A percentile compares a stretch with the other conserved stretches of the same genome.
phyloP scores from a whole-genome alignment of 1,140 invertebrate species.

The Lysiphlebus fabarum region DNA sequence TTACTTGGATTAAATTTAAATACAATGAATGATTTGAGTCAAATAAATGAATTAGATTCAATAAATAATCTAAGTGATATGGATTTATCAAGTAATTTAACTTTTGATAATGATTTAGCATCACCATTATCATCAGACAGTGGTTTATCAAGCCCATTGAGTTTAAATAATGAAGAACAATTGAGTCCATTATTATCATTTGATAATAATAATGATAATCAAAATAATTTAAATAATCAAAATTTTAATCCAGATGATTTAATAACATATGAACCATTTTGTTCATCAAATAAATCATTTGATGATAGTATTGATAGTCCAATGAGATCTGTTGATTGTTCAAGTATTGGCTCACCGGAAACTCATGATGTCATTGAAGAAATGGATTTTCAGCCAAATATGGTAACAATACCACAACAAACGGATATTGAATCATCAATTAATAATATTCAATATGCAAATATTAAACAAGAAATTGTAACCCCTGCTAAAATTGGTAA shows the following conservation, averaged over 20 bases:
- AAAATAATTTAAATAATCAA: conserved; percentile 30
- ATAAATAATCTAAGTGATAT: conserved; percentile 5
- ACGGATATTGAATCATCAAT: not conserved
- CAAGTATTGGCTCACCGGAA: conserved; percentile 41
- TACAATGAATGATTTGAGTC: no score
- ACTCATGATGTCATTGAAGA: conserved; percentile 35
- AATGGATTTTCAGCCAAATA: conserved; percentile 37
- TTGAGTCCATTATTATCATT: conserved; percentile 41
- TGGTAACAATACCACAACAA: conserved; percentile 29
- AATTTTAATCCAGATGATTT: conserved; percentile 38
- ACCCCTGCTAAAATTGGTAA: not conserved
- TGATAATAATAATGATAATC: conserved; percentile 42
- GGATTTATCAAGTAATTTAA: conserved; percentile 37
- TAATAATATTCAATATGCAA: not conserved
- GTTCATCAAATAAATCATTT: conserved; percentile 41
- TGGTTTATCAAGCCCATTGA: conserved; percentile 43
- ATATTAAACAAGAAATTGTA: not conserved
- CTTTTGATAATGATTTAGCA: conserved; percentile 40
- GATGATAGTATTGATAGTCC: conserved; percentile 41
- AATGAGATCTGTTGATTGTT: conserved; percentile 39
- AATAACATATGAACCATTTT: conserved; percentile 40
- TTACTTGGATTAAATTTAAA: no score
- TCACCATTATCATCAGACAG: conserved; percentile 44
- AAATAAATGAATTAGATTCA: no score
- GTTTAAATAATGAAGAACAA: conserved; percentile 46